phyloP scores from a whole-genome alignment of 1,140 invertebrate genomes.

The Aphaenogaster rudis region DNA sequence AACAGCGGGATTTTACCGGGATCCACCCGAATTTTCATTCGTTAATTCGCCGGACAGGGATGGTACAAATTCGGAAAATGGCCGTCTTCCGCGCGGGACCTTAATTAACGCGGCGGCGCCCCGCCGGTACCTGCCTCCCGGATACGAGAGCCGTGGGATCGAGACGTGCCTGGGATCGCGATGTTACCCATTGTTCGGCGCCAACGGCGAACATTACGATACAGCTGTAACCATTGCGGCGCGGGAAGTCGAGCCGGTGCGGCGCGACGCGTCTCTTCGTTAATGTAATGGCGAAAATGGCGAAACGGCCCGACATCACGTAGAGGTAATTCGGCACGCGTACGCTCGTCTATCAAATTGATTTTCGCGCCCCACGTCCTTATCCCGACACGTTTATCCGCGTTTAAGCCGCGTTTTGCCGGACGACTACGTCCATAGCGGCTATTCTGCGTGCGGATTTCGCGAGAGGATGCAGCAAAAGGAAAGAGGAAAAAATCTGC shows the following conservation, averaged over 20 bases:
- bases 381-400: slow-evolving; percentile 70
- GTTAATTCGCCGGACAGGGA: slow-evolving; percentile 9
- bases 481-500: no score
- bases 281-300: slow-evolving; percentile 86
- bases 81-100: slow-evolving; percentile 71
- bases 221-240: slow-evolving; percentile 72
- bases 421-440: slow-evolving; percentile 40
- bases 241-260: slow-evolving; percentile 70
- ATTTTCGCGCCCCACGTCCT: slow-evolving; percentile 83
- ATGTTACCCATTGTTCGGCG: slow-evolving; percentile 79
- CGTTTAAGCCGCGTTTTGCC: slow-evolving; percentile 53
- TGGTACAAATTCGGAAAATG: slow-evolving; percentile 70
- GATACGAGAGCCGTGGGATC: slow-evolving; percentile 72
- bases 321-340: slow-evolving; percentile 87
- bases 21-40: slow-evolving; percentile 16
- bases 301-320: slow-evolving; percentile 86
- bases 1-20: not conserved
- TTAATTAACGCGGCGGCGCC: slow-evolving; percentile 70
- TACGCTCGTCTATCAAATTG: slow-evolving; percentile 86
- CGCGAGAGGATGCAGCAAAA: not conserved
- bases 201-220: slow-evolving; percentile 78
- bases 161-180: slow-evolving; percentile 84
- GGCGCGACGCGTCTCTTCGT: slow-evolving; percentile 79
- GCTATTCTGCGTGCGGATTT: slow-evolving; percentile 8
- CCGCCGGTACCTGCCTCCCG: slow-evolving; percentile 18